Percentiles rank a stretch among this genome's conserved stretches.
These are phyloP conservation scores for Neodon shergylaensis DNA, from an alignment of 2,113 vertebrate genomes.

Conservation along the genomic window DNA sequence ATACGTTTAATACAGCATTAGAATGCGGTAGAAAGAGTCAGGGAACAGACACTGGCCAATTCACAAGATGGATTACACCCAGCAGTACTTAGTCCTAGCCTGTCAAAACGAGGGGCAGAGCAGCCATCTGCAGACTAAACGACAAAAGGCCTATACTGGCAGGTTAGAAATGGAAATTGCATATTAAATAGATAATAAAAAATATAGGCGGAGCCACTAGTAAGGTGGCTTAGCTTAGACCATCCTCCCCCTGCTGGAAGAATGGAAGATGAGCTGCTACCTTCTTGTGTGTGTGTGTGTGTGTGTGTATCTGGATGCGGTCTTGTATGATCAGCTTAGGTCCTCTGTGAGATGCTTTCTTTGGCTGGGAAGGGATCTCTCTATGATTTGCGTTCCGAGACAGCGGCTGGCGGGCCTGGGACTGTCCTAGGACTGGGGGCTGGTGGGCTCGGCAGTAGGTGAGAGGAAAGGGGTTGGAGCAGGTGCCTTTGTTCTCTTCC, in stretches of 20 bases:
- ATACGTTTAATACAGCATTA: not conserved
- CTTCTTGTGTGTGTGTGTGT: rapidly evolving
- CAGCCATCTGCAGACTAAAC: rapidly evolving
- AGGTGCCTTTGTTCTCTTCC: conserved; percentile 41
- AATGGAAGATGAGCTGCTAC: rapidly evolving
- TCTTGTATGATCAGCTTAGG: rapidly evolving
- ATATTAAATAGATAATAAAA: rapidly evolving
- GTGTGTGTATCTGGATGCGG: rapidly evolving
- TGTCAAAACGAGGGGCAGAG: rapidly evolving
- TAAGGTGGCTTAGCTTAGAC: rapidly evolving
- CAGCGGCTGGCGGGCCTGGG: rapidly evolving
- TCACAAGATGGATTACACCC: not conserved
- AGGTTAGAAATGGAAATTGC: not conserved
- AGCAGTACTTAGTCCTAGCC: rapidly evolving
- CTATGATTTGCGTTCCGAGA: not conserved
- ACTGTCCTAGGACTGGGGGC: not conserved
- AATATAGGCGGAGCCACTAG: too few relatives aligned
- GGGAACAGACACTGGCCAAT: not conserved
- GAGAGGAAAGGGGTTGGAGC: not conserved
- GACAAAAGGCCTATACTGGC: rapidly evolving
- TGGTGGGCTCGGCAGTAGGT: not conserved
- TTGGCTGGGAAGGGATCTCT: not conserved
- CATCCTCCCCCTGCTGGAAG: not conserved
- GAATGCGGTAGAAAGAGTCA: not conserved
- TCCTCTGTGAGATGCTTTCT: not conserved